Base-by-base conservation (phyloP, 2,797 vertebrate species). In the Galagoides demidoff region DNA sequence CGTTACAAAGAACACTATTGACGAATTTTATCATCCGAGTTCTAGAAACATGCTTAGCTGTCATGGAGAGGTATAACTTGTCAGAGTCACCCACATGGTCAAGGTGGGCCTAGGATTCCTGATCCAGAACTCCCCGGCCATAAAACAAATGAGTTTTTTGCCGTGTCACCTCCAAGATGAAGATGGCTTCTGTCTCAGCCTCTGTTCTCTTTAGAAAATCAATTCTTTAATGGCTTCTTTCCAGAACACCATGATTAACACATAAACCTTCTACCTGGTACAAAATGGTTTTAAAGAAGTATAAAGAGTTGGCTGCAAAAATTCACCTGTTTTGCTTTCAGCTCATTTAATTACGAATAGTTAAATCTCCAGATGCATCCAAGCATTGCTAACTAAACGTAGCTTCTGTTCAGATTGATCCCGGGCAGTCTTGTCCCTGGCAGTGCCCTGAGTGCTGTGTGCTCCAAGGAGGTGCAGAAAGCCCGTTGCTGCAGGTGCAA, bases 341-440 rank as follows among this genome's bases (percentile, higher is more conserved):
- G 82, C 39, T 89, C 79, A 55, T 81, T 92, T 91, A 66, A 93
- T 93, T 78, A 89, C 74, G 92, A 89, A 90, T 27, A 85, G 70
- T 73, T 96, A 37, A 29, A 73, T 93, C 84, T 97, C 23, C 55
- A 97, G 57, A 76, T 23, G 49, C 86, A 79, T 39, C 61, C 0
- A 57, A 81, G 79, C 34, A 14, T 6, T 22, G 17, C 37, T 96
- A 96, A 97, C 39, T 96, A 96, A 97, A 82, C 25, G 22, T 27
- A 73, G 71, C 63, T 95, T 91, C 37, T 8, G 8, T 95, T 96
- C 37, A 76, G 43, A 96, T 10, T 13, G 68, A 94, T 92, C 3
- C 89, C 61, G 37, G 29, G 5, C 2, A 29, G 43, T 90, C 88
- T 39, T 89, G 31, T 83, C 43, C 52, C 61, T 61, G 34, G n/a